Evolutionary conservation across 2,888 invertebrate species (phyloP).

Genomic region (Ischnus inquisitorius): DNA sequence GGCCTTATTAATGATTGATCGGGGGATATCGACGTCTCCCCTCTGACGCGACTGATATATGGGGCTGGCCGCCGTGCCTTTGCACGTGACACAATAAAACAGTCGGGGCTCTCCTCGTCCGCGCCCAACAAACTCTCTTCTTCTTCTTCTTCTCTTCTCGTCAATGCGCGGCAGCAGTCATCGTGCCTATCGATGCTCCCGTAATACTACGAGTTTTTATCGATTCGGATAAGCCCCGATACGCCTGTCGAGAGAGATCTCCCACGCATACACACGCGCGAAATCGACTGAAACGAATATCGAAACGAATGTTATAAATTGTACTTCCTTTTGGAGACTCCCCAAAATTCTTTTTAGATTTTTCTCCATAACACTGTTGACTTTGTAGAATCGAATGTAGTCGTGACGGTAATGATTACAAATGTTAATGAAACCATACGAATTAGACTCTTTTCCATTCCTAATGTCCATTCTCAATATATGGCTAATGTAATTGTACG

Average conservation of each 20-base stretch:
- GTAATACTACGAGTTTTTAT: slow-evolving; percentile 76
- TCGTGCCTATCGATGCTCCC: slow-evolving; percentile 58
- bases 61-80: slow-evolving; percentile 79
- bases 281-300: slow-evolving; percentile 62
- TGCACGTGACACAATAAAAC: slow-evolving; percentile 85
- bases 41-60: slow-evolving; percentile 84
- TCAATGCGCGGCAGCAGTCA: slow-evolving; percentile 53
- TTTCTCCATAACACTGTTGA: not conserved
- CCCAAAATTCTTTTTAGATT: not conserved
- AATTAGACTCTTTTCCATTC: no score
- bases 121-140: slow-evolving; percentile 54
- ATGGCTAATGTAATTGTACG: no score
- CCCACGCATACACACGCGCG: slow-evolving; percentile 50
- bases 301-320: slow-evolving; percentile 69
- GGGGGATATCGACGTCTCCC: slow-evolving; percentile 85
- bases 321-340: slow-evolving; percentile 26
- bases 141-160: slow-evolving; percentile 47
- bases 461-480: no score
- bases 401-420: not conserved
- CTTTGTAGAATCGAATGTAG: not conserved
- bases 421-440: not conserved
- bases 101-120: slow-evolving; percentile 65
- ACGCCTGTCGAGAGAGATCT: slow-evolving; percentile 39
- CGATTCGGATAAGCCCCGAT: slow-evolving; percentile 79
- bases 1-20: slow-evolving; percentile 86